Evolutionary conservation across 2,797 vertebrate species (phyloP).

Genomic region (Pterois miles): DNA sequence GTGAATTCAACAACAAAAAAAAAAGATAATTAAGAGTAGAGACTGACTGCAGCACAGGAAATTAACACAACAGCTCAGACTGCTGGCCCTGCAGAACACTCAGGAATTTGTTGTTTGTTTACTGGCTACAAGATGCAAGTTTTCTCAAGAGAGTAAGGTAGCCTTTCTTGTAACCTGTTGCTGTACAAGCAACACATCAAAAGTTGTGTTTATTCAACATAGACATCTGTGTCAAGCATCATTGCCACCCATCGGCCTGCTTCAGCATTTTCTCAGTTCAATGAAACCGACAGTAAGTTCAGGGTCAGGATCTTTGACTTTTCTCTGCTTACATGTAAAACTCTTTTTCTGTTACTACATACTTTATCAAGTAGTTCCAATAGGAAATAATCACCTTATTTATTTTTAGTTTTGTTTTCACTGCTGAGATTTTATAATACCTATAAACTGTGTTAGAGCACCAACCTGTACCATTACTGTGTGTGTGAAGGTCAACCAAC

Average conservation of each 20-base stretch:
- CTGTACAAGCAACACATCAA: background rate
- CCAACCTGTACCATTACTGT: no score
- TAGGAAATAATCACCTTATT: no score
- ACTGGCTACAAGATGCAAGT: background rate
- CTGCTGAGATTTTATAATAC: no score
- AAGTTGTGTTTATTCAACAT: background rate
- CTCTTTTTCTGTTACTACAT: background rate
- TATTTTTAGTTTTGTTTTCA: no score
- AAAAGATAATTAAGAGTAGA: background rate
- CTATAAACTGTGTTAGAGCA: no score
- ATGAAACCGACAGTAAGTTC: background rate
- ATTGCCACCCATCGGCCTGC: background rate
- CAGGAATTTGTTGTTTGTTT: background rate
- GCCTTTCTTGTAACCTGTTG: background rate
- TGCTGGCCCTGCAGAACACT: no score
- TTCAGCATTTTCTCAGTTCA: conserved; percentile 5
- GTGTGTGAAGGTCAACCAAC: no score
- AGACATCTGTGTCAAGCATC: background rate
- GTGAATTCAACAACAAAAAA: background rate
- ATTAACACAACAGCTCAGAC: background rate
- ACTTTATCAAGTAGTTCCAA: no score
- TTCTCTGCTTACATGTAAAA: background rate
- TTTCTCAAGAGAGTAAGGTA: background rate
- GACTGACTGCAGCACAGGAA: background rate
- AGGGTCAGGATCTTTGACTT: no score